A percentile compares a stretch with the other conserved stretches of the same genome.
phyloP scores from a whole-genome alignment of 1,140 invertebrate species.

The Caenorhabditis inopinata region DNA sequence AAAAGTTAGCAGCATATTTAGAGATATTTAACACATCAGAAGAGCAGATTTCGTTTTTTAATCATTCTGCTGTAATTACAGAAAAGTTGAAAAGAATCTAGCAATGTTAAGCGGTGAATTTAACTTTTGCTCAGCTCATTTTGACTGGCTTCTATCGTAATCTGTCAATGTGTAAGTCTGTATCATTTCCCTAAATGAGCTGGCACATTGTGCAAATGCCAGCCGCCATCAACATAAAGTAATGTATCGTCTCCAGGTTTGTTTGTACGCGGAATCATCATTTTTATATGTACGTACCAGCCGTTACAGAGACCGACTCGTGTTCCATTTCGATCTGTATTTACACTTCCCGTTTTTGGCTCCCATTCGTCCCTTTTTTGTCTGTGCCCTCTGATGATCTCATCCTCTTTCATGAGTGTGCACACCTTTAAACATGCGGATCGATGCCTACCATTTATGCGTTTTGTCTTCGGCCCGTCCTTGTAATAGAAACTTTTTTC shows the following conservation, averaged over 20 bases:
- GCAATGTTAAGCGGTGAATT: too few species aligned
- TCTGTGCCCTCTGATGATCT: slow-evolving; percentile 10
- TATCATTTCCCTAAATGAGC: too few species aligned
- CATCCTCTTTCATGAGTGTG: slow-evolving; percentile 14
- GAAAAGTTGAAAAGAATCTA: too few species aligned
- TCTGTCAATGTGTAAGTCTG: too few species aligned
- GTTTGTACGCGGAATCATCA: slow-evolving; percentile 9
- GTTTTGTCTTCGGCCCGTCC: too few species aligned
- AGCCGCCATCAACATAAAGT: neutral
- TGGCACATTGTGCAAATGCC: neutral
- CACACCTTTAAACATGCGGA: slow-evolving; percentile 5
- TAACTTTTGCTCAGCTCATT: too few species aligned
- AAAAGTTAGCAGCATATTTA: too few species aligned
- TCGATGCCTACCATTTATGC: neutral
- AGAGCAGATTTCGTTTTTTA: too few species aligned
- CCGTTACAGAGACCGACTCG: neutral
- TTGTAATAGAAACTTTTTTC: slow-evolving; percentile 15
- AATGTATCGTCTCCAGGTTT: neutral
- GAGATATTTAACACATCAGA: too few species aligned
- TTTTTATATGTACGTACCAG: neutral
- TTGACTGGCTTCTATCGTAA: too few species aligned
- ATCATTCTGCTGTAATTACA: too few species aligned
- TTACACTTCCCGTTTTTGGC: slow-evolving; percentile 32
- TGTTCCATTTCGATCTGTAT: slow-evolving; percentile 31
- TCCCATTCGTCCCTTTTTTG: neutral